phyloP scores from a whole-genome alignment of 2,888 invertebrate genomes.

The Augochlorella aurata region DNA sequence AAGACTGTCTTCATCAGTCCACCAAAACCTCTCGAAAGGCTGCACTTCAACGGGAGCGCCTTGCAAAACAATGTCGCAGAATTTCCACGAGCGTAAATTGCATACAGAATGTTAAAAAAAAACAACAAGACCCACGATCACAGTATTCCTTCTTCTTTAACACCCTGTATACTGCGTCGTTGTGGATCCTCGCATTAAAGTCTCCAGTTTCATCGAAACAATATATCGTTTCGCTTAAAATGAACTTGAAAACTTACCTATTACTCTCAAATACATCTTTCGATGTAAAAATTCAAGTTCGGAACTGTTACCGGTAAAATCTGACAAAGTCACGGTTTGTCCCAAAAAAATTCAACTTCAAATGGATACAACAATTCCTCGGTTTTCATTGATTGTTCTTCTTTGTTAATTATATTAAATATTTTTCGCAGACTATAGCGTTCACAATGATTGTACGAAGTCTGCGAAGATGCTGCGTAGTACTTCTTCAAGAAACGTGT shows the following conservation, averaged over 20 bases:
- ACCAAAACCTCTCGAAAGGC: constrained; percentile 21
- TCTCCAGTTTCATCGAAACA: background rate
- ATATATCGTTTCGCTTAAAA: background rate
- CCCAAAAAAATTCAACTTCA: background rate
- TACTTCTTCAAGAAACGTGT: background rate
- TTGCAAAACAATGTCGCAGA: background rate
- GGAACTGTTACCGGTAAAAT: background rate
- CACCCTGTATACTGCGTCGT: background rate
- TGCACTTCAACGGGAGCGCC: constrained; percentile 42
- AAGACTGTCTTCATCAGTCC: background rate
- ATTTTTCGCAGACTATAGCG: background rate
- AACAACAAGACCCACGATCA: background rate
- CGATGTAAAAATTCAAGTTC: background rate
- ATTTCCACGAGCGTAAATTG: background rate
- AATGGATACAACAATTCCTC: background rate
- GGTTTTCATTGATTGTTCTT: background rate
- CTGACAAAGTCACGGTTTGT: background rate
- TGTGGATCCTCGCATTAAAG: background rate
- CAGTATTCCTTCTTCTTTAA: background rate
- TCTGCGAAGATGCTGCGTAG: background rate
- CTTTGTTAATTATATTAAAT: background rate
- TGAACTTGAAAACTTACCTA: constrained; percentile 30
- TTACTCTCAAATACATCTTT: background rate
- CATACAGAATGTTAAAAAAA: background rate
- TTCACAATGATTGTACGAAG: background rate